Base-by-base conservation (phyloP, 2,888 invertebrate genomes). In the Orthosia cruda region DNA sequence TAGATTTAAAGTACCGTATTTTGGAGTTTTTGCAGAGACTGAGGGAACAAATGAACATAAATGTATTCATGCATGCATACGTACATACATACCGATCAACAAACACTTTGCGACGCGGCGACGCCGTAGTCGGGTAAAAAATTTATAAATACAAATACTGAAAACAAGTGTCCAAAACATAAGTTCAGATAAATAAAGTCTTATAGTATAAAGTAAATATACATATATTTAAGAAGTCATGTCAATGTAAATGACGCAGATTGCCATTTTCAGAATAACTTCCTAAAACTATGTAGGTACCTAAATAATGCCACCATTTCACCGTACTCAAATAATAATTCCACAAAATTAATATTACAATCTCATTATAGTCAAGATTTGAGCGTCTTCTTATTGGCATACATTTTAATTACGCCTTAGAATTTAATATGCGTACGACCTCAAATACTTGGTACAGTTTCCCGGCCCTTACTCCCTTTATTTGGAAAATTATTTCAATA, bases 381-480 rank as follows among this genome's bases (percentile, higher is more conserved):
- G 23, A 58, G 23, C 63, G 26, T 16, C 63, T 45, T 70, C 58
- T 59, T 81, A 79, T 74, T 76, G 64, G n/a, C 57, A 74, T 61
- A 64, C 20, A 85, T 78, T 83, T 83, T 86, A 83, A 86, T 86
- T 87, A 83, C 61, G 64, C 23, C 40, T 45, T 76, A 86, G 73
- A 87, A 83, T 87, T 87, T 86, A 80, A 86, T 86, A 87, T 77
- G 57, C n/a, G 61, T 50, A 61, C 62, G 57, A 77, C 86, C 87
- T 83, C 84, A 81, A 87, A 86, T 87, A 80, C 86, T 80, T 87
- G 52, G 18, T 66, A 74, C 58, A 85, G 70, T 87, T 78, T 69
- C 13, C 66, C 66, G 54, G 32, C 52, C 74, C 76, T 79, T 75
- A 18, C 58, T 57, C 62, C 66, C 55, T 50, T 59, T 65, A 55